Base-by-base conservation (phyloP, 2,888 invertebrate genomes). In the Diaprepes abbreviatus region DNA sequence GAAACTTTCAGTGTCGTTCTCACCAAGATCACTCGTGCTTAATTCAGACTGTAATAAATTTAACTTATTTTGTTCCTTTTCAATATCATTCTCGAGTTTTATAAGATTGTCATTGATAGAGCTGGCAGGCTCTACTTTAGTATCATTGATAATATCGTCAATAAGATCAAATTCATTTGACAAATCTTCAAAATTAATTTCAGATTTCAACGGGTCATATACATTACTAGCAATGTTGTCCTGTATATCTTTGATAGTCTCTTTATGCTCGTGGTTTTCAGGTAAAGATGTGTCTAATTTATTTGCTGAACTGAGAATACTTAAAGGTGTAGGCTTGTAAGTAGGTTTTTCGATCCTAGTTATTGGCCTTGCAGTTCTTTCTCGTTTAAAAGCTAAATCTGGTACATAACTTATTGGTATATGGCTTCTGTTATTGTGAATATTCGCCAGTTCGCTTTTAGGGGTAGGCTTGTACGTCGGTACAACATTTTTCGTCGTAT, bases 361-460 rank as follows among this genome's bases (percentile, higher is more conserved):
- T 52, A 76, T 48, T 7, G 79, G 76, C 57, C 82, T 75, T 54
- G 71, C 72, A 1, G 83, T 82, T 59, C 86, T 84, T 45, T 85
- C 85, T 12, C 86, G 78, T 60, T 85, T 84, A 73, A 86, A 85
- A 1, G 87, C 85, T 17, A 88, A 85, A 76, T 87, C 86, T 19
- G 86, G 86, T 31, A 87, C 87, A 72, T 86, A 85, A 79, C 85
- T 84, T 74, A 86, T 80, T 0, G 86, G 85, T 72, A 86, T 85
- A 71, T 85, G 83, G 64, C 85, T 85, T 48, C 82, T 83, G 48
- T 36, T 74, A 36, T 72, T 77, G 24, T 77, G 75, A 33, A 83
- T 82, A 28, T 81, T 78, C 1, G 83, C 85, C 73, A 85, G 79
- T 75, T 86, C 85, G 75, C 84, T 85, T 59, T 85, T 87, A 76